Evolutionary conservation across 1,140 invertebrate genomes (phyloP).

Genomic region (Bombus waltoni): DNA sequence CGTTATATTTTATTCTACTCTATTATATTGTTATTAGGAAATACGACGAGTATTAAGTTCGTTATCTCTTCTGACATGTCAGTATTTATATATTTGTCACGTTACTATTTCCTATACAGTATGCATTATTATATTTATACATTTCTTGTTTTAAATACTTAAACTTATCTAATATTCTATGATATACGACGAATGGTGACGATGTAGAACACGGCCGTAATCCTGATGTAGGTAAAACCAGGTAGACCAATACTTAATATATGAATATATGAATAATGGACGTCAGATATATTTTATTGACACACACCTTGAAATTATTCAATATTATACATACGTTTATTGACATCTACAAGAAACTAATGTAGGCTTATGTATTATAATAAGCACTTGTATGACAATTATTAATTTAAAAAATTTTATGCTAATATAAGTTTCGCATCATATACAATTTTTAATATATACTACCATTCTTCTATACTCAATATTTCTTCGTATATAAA

Average conservation of each 20-base stretch:
- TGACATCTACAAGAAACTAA: background rate
- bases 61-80: background rate
- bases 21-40: background rate
- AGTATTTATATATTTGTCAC: background rate
- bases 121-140: background rate
- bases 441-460: too few species aligned
- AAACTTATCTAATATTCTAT: background rate
- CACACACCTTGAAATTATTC: background rate
- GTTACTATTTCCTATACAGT: background rate
- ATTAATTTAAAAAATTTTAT: background rate
- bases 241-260: background rate
- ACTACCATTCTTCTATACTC: too few species aligned
- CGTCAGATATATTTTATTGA: background rate
- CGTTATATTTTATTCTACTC: too few species aligned
- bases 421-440: too few species aligned
- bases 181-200: background rate
- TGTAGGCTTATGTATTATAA: too few species aligned
- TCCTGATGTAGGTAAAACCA: too few species aligned
- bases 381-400: background rate
- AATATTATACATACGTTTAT: background rate
- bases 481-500: too few species aligned
- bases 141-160: background rate
- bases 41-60: background rate
- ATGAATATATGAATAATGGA: background rate
- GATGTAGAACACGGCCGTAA: too few species aligned